Conservation (phyloP, 2,888 invertebrate genomes). For the Anaspis maculata region DNA sequence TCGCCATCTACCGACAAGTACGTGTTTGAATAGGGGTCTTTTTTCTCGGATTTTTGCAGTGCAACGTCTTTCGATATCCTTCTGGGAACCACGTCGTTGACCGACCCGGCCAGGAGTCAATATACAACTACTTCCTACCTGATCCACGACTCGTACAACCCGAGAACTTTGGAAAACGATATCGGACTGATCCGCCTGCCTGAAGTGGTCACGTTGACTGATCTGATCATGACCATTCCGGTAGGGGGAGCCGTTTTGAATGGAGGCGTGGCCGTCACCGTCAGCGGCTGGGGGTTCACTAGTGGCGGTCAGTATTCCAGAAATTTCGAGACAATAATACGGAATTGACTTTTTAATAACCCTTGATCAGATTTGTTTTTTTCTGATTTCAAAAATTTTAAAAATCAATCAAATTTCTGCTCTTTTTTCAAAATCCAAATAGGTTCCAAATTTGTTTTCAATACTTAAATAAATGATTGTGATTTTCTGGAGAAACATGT, state of each 20-base stretch:
- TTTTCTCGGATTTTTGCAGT: too few relatives aligned
- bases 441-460: too few relatives aligned
- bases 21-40: too few relatives aligned
- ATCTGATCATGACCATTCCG: neutral
- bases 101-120: neutral
- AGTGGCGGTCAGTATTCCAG: conserved; percentile 2
- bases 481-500: too few relatives aligned
- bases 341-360: too few relatives aligned
- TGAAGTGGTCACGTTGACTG: neutral
- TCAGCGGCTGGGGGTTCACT: conserved; percentile 5
- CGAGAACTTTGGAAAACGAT: conserved; percentile 1
- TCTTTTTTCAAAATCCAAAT: too few relatives aligned
- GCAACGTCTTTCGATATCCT: neutral
- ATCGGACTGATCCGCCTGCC: conserved; percentile 1
- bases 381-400: too few relatives aligned
- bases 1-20: neutral
- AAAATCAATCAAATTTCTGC: too few relatives aligned
- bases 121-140: too few relatives aligned
- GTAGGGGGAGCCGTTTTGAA: neutral
- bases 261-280: neutral
- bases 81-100: neutral
- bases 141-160: neutral
- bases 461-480: too few relatives aligned
- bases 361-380: too few relatives aligned
- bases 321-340: too few relatives aligned